Evolutionary conservation across 2,113 vertebrate genomes (phyloP).

Genomic region (Murina feae): DNA sequence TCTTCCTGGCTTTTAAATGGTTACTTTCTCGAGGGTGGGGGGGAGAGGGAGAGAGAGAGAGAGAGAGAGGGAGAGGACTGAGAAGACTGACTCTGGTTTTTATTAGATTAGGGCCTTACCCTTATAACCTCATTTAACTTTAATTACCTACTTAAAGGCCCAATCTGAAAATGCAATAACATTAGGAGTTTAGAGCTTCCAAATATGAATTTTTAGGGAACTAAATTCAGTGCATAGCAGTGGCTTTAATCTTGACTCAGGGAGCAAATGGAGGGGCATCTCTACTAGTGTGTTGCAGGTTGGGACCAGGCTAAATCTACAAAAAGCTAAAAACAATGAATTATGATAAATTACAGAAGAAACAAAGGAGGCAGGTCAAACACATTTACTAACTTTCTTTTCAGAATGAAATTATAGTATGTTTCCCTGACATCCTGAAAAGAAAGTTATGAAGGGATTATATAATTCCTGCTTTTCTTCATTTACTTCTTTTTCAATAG

Average conservation of each 20-base stretch:
- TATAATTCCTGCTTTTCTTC: not conserved
- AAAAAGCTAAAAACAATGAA: not conserved
- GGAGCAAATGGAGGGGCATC: not conserved
- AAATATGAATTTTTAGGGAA: not conserved
- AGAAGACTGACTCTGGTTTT: not conserved
- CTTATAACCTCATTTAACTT: not conserved
- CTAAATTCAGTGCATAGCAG: not conserved
- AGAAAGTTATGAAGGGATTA: not conserved
- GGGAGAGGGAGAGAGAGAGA: fast-evolving
- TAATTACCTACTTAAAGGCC: not conserved
- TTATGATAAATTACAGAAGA: not conserved
- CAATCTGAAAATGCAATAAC: not conserved
- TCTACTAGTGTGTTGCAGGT: not conserved
- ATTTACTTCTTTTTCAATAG: not conserved
- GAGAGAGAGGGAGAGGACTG: fast-evolving
- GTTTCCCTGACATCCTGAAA: not conserved
- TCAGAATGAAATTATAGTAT: not conserved
- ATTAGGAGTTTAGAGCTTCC: not conserved
- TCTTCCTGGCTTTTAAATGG: not conserved
- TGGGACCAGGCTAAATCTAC: not conserved
- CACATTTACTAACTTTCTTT: not conserved
- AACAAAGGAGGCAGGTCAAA: not conserved
- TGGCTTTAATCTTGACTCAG: not conserved
- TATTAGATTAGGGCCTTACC: not conserved
- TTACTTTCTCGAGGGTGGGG: not conserved